Conservation (phyloP, 2,888 invertebrate species). For the Deroplatys truncata region DNA sequence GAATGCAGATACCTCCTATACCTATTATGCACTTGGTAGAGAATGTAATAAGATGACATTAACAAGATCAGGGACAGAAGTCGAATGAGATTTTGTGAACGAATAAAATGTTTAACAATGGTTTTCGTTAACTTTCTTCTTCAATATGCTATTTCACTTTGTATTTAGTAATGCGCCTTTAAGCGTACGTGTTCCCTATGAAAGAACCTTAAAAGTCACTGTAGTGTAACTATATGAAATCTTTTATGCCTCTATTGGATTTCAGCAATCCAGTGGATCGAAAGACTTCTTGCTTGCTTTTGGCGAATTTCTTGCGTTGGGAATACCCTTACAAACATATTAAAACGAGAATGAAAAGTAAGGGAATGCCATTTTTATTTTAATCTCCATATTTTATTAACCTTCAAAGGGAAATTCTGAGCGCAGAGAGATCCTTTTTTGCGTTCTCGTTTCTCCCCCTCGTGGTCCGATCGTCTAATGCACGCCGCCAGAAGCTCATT, state of each 20-base stretch:
- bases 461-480: not conserved
- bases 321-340: not conserved
- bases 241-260: not conserved
- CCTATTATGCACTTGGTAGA: too few species aligned
- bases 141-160: too few species aligned
- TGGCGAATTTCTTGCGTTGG: not conserved
- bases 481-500: not conserved
- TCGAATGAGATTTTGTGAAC: too few species aligned
- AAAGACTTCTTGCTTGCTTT: not conserved
- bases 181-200: not conserved
- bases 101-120: too few species aligned
- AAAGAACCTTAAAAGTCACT: not conserved
- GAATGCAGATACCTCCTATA: too few species aligned
- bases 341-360: not conserved
- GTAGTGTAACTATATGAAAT: not conserved
- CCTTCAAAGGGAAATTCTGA: not conserved
- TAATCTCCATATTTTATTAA: not conserved
- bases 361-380: not conserved
- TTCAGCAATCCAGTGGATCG: not conserved
- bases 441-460: not conserved
- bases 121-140: too few species aligned
- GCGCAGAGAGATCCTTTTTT: not conserved
- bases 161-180: not conserved
- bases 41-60: too few species aligned
- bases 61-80: too few species aligned